Base-by-base conservation (phyloP, 2,888 invertebrate genomes). In the Drosophila greeni region DNA sequence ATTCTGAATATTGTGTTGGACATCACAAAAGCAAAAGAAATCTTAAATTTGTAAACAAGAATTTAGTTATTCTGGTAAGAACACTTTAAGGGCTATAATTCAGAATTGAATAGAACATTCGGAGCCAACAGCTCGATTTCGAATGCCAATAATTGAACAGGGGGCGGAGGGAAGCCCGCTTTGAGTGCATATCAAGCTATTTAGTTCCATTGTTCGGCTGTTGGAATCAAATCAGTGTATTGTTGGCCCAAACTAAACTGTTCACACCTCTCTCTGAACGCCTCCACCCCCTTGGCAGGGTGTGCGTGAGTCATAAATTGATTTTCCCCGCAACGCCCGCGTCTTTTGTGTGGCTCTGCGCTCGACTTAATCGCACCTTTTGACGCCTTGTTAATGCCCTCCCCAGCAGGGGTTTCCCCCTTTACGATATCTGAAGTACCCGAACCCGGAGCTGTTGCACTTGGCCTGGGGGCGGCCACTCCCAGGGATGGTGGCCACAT, bases 321-420 rank as follows among this genome's bases (percentile, higher is more conserved):
- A 71, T 77, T 73, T 65, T 37, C 56, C 51, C 43, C 23, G 48
- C 40, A 45, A 56, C 40, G 55, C 16, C 47, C 36, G 31, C 65
- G 24, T 52, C 66, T 40, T 66, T 65, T 54, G 64, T 64, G 64
- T 26, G 45, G 26, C n/a, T 54, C 64, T 66, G 47, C 43, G 62
- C 58, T 71, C 57, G 71, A 51, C 66, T 57, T 43, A 76, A 75
- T 61, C 67, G 66, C 66, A 61, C 57, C 65, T 60, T 65, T 81
- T 83, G 72, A 78, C 78, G 74, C 78, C 82, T 78, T 70, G 72
- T 76, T 76, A 65, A 56, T 68, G 53, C 47, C 52, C 24, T 24
- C 26, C 24, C 14, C 18, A 43, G 42, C 39, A 14, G 31, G 43
- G n/a, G 18, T 20, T 47, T 12, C 16, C 29, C 23, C 34, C 20